Base-by-base conservation (phyloP, 2,888 invertebrate genomes). In the Drosophila robusta region DNA sequence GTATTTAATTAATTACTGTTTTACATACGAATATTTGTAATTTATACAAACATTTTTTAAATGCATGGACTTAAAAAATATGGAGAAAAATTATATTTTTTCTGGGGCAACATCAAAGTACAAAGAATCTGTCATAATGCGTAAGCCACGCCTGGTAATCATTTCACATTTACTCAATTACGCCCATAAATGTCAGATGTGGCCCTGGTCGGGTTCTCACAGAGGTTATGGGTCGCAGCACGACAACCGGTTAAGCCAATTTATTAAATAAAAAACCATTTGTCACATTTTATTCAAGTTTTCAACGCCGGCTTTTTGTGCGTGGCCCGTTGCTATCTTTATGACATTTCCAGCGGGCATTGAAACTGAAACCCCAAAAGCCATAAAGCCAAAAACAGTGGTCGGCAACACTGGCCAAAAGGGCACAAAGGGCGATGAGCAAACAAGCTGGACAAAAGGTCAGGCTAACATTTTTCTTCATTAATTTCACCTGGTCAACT, bases 191-290 rank as follows among this genome's bases (percentile, higher is more conserved):
- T 74, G 85, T 72, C 85, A 71, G 68, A 44, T 45, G 32, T 58
- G 51, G 41, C 51, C 42, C 44, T 14, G 41, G 56, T 52, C 8
- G 65, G 36, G 29, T 3, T 12, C 3, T 34, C 14, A 29, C 8
- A 11, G 49, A 34, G 49, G 46, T 14, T 62, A 67, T 56, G 58
- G 61, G 66, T 55, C 54, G 47, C 57, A 47, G 47, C 71, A 81
- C 65, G 84, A 55, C 77, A 83, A 68, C 84, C 70, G 84, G 84
- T 84, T 87, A 84, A 87, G 85, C 89, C 89, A 85, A 85, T 85
- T 85, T 87, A 85, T 85, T 89, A 87, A 89, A 89, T 80, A 76
- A 84, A 80, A 89, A 75, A 81, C 78, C 89, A 89, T 85, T 85
- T 89, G 85, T 89, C 89, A 87, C 85, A 85, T 89, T 87, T 85